phyloP scores from a whole-genome alignment of 2,888 invertebrate genomes.

The Heliconius ismenius region DNA sequence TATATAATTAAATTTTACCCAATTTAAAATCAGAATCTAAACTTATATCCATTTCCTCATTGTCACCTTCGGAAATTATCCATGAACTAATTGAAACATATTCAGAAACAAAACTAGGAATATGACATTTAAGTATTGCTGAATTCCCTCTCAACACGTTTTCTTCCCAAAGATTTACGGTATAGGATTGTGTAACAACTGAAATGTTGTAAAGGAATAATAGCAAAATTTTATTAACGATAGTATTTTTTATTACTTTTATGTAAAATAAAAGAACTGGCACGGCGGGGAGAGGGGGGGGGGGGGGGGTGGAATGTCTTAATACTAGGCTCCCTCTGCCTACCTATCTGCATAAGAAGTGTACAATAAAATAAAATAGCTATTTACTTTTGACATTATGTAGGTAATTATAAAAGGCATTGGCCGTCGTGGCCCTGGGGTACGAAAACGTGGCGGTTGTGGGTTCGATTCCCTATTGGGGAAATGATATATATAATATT shows the following conservation, averaged over 20 bases:
- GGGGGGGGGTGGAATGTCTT: too few relatives aligned
- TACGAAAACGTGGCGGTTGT: too few relatives aligned
- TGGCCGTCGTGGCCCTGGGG: too few relatives aligned
- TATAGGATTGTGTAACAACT: conserved; percentile 95
- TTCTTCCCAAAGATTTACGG: conserved; percentile 95
- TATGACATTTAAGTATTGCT: conserved; percentile 94
- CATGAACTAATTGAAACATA: conserved; percentile 93
- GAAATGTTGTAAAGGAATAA: conserved; percentile 52
- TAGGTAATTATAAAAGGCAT: not conserved
- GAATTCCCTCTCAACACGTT: conserved; percentile 94
- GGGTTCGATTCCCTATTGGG: too few relatives aligned
- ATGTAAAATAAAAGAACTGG: not conserved
- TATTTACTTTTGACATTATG: not conserved
- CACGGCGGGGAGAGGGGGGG: conserved; percentile 19
- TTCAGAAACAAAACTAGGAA: conserved; percentile 95
- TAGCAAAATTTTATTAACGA: not conserved
- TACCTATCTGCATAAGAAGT: too few relatives aligned
- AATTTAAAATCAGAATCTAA: conserved; percentile 70
- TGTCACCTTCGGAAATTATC: conserved; percentile 87
- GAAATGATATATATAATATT: not conserved
- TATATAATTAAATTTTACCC: conserved; percentile 55
- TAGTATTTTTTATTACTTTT: not conserved
- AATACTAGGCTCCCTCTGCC: too few relatives aligned
- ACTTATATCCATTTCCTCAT: conserved; percentile 74
- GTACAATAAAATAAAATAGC: not conserved